Base-by-base conservation (phyloP, 2,113 vertebrate species). In the Atherinomorus stipes region DNA sequence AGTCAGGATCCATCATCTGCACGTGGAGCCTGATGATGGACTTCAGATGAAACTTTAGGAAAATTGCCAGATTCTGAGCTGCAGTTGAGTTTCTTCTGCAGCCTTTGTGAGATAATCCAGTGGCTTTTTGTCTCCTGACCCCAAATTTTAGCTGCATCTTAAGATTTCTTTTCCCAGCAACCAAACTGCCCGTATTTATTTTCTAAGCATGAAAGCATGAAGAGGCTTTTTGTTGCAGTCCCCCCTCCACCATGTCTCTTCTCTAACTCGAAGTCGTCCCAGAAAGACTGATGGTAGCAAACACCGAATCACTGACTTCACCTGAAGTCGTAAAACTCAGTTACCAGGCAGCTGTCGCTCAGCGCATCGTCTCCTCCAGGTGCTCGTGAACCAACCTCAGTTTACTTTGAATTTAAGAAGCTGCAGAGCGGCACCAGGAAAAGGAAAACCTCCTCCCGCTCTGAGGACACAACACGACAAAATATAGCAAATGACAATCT, bases 401-500 rank as follows among this genome's bases (percentile, higher is more conserved):
- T 49, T 70, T 76, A 44, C 12, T 44, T 65, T 6, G 25, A 60
- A 59, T 69, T 69, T 70, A 69, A 75, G 77, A 57, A 61, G 63
- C 65, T 23, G 64, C 81, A 84, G 80, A 74, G 66, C 74, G 40
- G 47, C 71, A 60, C 5, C 47, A 21, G 1, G 37, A 40, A 21
- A n/a, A 50, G 83, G 65, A 60, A 71, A 76, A 45, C 44, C 4
- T 1, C 15, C 16, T 45, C 2, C 44, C 19, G 44, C 15, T 18
- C 18, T 7, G 18, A 44, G 16, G 12, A 44, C 8, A 45, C 19
- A 18, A 45, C 9, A 80, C 79, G 67, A 67, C 47, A 80, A 85
- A 86, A 71, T 65, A 45, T 84, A 85, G 91, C 92, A 94, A 91
- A 90, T 84, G 94, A 95, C 94, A 95, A 95, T 95, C 93, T 91